Conservation (phyloP, 2,113 vertebrate genomes). For the Corythoichthys intestinalis region DNA sequence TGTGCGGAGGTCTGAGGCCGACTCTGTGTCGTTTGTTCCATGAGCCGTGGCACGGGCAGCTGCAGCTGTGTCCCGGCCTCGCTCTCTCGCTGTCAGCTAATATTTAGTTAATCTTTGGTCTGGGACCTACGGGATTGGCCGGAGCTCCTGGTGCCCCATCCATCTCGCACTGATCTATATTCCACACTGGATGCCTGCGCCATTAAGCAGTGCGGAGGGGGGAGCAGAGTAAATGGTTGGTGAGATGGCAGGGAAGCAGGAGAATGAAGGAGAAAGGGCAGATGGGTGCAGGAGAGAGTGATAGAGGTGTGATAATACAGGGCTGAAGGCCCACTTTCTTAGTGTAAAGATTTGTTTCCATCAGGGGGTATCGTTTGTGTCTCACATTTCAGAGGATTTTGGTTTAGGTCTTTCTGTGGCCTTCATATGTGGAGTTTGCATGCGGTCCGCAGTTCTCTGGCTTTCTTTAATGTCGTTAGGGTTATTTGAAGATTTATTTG, state of each 20-base stretch:
- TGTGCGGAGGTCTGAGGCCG: constrained; percentile 63
- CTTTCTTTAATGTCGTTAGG: background rate
- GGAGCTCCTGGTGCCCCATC: constrained; percentile 72
- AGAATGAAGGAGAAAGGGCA: constrained; percentile 50
- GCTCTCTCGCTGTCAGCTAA: constrained; percentile 75
- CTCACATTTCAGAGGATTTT: background rate
- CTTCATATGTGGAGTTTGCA: background rate
- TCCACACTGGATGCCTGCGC: constrained; percentile 70
- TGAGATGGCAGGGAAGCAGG: constrained; percentile 42
- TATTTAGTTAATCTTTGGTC: constrained; percentile 82
- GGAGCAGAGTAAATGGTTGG: constrained; percentile 42
- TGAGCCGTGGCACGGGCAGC: constrained; percentile 63
- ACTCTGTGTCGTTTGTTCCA: constrained; percentile 60
- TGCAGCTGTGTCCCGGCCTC: constrained; percentile 68
- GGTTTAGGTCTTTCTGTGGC: background rate
- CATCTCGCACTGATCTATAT: constrained; percentile 79
- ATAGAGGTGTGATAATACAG: constrained; percentile 44
- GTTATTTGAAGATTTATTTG: background rate
- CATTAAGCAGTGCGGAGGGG: constrained; percentile 67
- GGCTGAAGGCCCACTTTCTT: background rate
- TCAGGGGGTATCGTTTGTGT: background rate
- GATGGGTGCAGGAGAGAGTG: constrained; percentile 57
- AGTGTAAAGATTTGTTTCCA: background rate
- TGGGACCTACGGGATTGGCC: constrained; percentile 76
- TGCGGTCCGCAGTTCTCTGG: background rate